Evolutionary conservation across 1,140 invertebrate genomes (phyloP), one percentile per base, ranked within the genome.

Genomic region (Pissodes strobi): DNA sequence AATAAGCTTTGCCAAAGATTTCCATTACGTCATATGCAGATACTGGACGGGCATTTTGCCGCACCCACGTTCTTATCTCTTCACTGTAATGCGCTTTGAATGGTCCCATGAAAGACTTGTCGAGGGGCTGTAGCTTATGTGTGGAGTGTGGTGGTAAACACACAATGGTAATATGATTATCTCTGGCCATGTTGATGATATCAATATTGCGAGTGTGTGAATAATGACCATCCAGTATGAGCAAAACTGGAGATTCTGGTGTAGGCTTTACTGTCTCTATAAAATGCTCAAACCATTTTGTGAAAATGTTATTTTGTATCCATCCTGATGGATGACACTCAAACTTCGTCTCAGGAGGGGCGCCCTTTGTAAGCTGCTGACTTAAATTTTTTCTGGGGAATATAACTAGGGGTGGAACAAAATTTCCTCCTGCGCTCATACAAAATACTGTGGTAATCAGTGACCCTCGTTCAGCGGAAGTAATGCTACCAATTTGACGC

Each of bases 401-500:
- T 52, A 69, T 53, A 6, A 66, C 18, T 4, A 57, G 5, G 4
- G 61, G 60, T 23, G 46, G 60, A 9, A 67, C 37, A 52, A 18
- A 67, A 19, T 37, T 8, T 2, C 66, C 57, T 1, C 9, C 10
- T 17, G 79, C 79, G 73, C 63, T 78, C 58, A 81, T 74, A 30
- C 71, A 70, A 61, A 64, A 68, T 27, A 74, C 56, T 25, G 81
- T 51, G 19, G 82, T 84, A 0, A 82, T 74, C 17, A 79, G 74
- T 64, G 74, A 74, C 19, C 80, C 81, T 53, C 81, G 71, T 72
- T 84, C 82, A 56, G 74, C 78, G 34, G 78, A 81, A 1, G 77
- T 80, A 9, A 82, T 22, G 48, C 75, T 66, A 18, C 75, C 80
- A 30, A 66, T 53, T 43, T 66, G 55, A 13, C 56, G 21, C 45